Conservation (phyloP, 2,797 vertebrate genomes). For the Epinephelus awoara region DNA sequence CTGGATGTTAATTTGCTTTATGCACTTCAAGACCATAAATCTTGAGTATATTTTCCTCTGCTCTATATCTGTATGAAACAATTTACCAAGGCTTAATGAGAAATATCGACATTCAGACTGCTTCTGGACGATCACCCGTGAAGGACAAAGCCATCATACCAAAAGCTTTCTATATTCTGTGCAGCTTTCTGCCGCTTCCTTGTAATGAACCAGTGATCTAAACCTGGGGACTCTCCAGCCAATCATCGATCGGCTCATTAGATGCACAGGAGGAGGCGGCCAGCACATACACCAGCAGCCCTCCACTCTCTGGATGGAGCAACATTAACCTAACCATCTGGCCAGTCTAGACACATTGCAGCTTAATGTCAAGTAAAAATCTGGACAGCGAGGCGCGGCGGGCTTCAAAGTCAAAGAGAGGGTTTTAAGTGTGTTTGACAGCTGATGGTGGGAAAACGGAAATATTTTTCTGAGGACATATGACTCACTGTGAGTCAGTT, state of each 20-base stretch:
- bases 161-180: conserved; percentile 34
- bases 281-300: conserved; percentile 37
- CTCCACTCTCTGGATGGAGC: conserved; percentile 43
- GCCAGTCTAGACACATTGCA: conserved; percentile 62
- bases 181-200: conserved; percentile 13
- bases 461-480: conserved; percentile 5
- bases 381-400: conserved; percentile 13
- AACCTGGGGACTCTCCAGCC: conserved; percentile 39
- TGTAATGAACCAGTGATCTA: conserved; percentile 60
- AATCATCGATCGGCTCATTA: conserved; percentile 68
- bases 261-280: conserved; percentile 32
- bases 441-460: conserved; percentile 14
- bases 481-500: conserved; percentile 27
- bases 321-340: conserved; percentile 76
- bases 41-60: neutral
- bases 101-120: conserved; percentile 55
- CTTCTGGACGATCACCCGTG: conserved; percentile 23
- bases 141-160: conserved; percentile 59
- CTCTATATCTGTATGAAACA: conserved; percentile 35
- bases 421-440: conserved; percentile 19
- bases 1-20: conserved; percentile 27
- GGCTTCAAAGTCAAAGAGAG: conserved; percentile 33
- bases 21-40: conserved; percentile 19
- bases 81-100: conserved; percentile 47
- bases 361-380: conserved; percentile 54